phyloP scores from a whole-genome alignment of 2,797 vertebrate species.

The Etheostoma nigrum region DNA sequence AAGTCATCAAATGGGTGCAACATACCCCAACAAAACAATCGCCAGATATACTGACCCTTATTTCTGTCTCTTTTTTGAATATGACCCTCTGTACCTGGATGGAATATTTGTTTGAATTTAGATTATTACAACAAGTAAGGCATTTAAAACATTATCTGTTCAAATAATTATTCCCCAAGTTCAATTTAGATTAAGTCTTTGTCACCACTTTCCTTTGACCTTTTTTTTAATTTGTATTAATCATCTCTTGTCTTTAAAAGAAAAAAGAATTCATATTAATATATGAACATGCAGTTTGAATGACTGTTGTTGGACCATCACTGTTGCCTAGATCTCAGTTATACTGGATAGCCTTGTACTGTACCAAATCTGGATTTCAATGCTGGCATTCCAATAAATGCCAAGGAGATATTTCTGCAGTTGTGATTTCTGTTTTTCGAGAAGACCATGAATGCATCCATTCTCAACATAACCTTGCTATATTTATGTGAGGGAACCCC shows the following conservation, averaged over 20 bases:
- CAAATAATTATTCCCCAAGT: constrained; percentile 21
- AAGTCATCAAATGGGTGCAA: constrained; percentile 28
- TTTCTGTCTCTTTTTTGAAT: not conserved
- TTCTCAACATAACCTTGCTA: constrained; percentile 23
- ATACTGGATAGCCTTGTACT: constrained; percentile 87
- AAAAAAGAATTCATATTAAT: constrained; percentile 72
- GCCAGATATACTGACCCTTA: constrained; percentile 7
- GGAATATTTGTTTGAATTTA: constrained; percentile 53
- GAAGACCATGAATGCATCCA: not conserved
- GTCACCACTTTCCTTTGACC: constrained; percentile 13
- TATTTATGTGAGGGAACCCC: constrained; percentile 23
- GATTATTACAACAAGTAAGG: constrained; percentile 33
- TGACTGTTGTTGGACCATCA: constrained; percentile 89
- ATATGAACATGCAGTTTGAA: constrained; percentile 67
- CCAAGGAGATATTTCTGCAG: constrained; percentile 88
- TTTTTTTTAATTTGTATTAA: constrained; percentile 77
- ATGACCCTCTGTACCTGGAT: constrained; percentile 22
- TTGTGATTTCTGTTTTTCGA: constrained; percentile 28
- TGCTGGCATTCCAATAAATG: constrained; percentile 93
- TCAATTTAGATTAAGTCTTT: constrained; percentile 6
- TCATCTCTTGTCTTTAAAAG: constrained; percentile 82
- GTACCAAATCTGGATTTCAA: constrained; percentile 88
- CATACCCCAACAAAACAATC: constrained; percentile 7
- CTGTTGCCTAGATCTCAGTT: constrained; percentile 85
- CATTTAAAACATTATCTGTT: constrained; percentile 24